phyloP scores from a whole-genome alignment of 1,140 invertebrate species.

The Leptinotarsa defecta region DNA sequence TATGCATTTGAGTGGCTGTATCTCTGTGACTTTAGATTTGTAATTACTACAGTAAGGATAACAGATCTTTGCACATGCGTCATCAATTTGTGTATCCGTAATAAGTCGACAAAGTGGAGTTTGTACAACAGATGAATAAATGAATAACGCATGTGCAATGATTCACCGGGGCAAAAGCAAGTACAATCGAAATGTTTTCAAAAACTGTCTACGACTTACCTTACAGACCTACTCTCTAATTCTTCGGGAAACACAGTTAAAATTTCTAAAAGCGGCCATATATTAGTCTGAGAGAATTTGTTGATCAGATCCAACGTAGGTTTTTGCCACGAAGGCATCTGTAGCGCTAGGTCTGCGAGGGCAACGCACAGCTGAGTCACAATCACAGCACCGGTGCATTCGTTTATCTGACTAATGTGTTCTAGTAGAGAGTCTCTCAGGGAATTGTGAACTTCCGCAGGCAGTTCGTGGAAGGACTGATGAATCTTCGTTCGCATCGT shows the following conservation, averaged over 20 bases:
- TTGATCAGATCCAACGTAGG: constrained; percentile 85
- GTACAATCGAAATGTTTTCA: too few species aligned
- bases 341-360: constrained; percentile 89
- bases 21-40: too few species aligned
- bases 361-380: constrained; percentile 92
- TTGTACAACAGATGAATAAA: too few species aligned
- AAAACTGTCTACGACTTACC: constrained; percentile 44
- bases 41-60: too few species aligned
- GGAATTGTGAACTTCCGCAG: constrained; percentile 79
- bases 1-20: too few species aligned
- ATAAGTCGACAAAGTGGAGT: too few species aligned
- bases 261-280: constrained; percentile 87
- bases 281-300: constrained; percentile 67
- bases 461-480: constrained; percentile 91
- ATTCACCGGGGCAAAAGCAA: too few species aligned
- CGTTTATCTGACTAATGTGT: constrained; percentile 84
- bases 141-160: too few species aligned
- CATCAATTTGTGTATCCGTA: too few species aligned
- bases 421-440: constrained; percentile 89
- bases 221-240: constrained; percentile 79
- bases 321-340: constrained; percentile 91
- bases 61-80: too few species aligned
- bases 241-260: constrained; percentile 96
- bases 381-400: constrained; percentile 81
- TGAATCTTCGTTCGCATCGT: constrained; percentile 96